phyloP scores from a whole-genome alignment of 2,797 vertebrate genomes.

The Merluccius polli region DNA sequence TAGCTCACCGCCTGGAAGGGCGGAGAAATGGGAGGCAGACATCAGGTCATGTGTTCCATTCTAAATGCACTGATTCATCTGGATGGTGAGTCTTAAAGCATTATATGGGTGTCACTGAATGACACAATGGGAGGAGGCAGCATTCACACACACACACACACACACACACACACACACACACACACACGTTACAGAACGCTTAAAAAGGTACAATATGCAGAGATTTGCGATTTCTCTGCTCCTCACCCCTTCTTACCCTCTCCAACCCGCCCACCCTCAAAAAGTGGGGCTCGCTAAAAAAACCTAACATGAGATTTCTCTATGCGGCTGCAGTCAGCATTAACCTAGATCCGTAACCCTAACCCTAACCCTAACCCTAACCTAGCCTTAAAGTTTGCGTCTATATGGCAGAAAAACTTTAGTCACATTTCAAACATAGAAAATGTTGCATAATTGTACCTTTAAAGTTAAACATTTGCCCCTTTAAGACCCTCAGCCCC shows the following conservation, averaged over 20 bases:
- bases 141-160: no score
- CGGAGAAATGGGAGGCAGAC: background rate
- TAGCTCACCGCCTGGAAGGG: slow-evolving; percentile 87
- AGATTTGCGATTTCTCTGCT: no score
- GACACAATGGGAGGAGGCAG: no score
- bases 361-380: no score
- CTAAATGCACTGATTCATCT: background rate
- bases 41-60: background rate
- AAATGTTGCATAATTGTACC: background rate
- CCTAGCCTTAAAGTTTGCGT: background rate
- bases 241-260: no score
- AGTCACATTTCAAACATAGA: no score
- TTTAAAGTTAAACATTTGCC: background rate
- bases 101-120: no score
- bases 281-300: no score
- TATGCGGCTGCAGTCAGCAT: background rate
- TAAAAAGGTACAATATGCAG: background rate
- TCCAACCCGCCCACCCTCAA: no score
- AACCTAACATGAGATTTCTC: background rate
- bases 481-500: background rate
- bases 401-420: background rate
- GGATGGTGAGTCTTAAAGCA: background rate
- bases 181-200: no score
- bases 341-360: background rate
- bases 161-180: no score